phyloP scores from a whole-genome alignment of 2,888 invertebrate genomes.

The Campaea margaritaria region DNA sequence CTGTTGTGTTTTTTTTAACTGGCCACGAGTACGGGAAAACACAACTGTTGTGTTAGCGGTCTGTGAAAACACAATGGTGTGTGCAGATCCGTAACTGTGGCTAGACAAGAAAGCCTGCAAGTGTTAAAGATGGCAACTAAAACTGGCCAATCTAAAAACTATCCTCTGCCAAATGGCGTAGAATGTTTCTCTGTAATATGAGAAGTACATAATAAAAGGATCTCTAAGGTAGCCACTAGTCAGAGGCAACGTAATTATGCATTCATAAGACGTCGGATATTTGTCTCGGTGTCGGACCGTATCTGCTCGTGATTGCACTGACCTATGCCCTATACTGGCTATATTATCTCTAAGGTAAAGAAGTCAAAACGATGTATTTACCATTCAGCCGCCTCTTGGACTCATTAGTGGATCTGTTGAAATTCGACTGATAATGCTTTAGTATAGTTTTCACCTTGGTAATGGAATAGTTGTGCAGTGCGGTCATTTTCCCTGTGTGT shows the following conservation, averaged over 20 bases:
- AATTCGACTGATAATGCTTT: constrained; percentile 47
- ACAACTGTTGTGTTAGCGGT: no score
- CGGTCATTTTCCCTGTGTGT: not conserved
- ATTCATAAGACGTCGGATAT: constrained; percentile 64
- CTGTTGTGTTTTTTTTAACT: no score
- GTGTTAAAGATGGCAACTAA: no score
- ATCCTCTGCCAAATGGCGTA: no score
- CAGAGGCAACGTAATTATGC: constrained; percentile 22
- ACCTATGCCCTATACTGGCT: constrained; percentile 70
- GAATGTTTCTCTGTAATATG: no score
- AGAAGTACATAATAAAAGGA: no score
- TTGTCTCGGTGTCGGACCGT: constrained; percentile 69
- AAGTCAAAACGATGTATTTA: constrained; percentile 70
- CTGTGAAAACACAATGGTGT: no score
- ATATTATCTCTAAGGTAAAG: constrained; percentile 77
- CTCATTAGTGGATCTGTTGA: constrained; percentile 44
- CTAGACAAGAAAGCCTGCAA: no score
- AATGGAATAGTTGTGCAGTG: constrained; percentile 6
- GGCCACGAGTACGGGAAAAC: no score
- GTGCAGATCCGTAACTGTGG: no score
- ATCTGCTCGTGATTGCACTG: constrained; percentile 80
- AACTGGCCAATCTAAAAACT: no score
- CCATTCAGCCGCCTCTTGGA: constrained; percentile 27
- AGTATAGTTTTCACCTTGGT: constrained; percentile 4
- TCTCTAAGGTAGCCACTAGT: no score